Conservation (phyloP, 2,888 invertebrate species). For the Crossocerus cetratus region DNA sequence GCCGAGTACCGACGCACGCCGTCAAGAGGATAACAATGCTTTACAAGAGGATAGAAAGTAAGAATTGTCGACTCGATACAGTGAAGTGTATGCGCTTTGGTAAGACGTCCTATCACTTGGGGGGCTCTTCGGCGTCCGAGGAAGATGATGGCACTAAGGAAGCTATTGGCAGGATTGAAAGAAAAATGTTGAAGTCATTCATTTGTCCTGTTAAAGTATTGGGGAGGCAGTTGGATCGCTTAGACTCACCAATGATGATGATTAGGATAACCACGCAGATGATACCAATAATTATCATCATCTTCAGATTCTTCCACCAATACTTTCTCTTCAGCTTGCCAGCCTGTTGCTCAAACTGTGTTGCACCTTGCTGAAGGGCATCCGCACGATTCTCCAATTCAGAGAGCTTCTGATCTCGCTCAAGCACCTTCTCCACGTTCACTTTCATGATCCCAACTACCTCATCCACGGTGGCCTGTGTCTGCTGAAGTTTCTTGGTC, state of each 20-base stretch:
- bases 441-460: conserved; percentile 97
- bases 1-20: neutral
- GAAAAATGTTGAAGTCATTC: conserved; percentile 6
- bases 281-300: conserved; percentile 95
- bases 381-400: conserved; percentile 97
- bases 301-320: conserved; percentile 98
- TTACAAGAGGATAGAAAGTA: conserved; percentile 17
- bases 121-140: conserved; percentile 26
- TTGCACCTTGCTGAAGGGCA: conserved; percentile 95
- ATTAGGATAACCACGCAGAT: conserved; percentile 90
- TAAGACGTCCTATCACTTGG: conserved; percentile 34
- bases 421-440: conserved; percentile 97
- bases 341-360: conserved; percentile 97
- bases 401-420: conserved; percentile 95
- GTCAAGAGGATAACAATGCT: conserved; percentile 13
- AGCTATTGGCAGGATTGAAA: conserved; percentile 50
- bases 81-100: conserved; percentile 29
- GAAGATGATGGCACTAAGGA: conserved; percentile 57
- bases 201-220: neutral
- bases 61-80: conserved; percentile 22
- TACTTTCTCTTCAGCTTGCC: conserved; percentile 97
- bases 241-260: conserved; percentile 90
- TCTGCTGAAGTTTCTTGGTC: conserved; percentile 88
- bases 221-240: conserved; percentile 28
- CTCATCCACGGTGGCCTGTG: conserved; percentile 91